A percentile compares a stretch with the other conserved stretches of the same genome.
phyloP scores from a whole-genome alignment of 2,888 invertebrate species.

The Drosophila setosimentum region DNA sequence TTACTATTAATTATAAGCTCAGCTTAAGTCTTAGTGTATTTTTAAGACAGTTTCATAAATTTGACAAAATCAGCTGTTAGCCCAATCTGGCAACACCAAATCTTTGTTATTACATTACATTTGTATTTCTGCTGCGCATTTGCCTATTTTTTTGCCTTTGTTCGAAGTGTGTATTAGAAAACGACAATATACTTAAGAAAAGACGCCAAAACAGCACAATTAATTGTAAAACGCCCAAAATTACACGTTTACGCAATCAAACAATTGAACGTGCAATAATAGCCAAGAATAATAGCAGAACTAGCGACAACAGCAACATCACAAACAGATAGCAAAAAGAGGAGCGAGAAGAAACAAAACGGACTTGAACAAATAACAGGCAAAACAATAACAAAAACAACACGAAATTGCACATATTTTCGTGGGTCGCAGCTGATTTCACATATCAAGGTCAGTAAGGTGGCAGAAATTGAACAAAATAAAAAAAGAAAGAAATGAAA shows the following conservation, averaged over 20 bases:
- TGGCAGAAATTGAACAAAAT: constrained; percentile 43
- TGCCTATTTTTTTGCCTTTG: constrained; percentile 70
- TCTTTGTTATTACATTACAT: constrained; percentile 79
- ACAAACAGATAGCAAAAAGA: constrained; percentile 23
- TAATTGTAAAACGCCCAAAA: constrained; percentile 52
- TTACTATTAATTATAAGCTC: background rate
- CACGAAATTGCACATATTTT: constrained; percentile 75
- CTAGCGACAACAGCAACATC: constrained; percentile 15
- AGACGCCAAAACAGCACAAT: constrained; percentile 44
- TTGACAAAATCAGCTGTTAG: constrained; percentile 60
- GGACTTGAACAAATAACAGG: constrained; percentile 62
- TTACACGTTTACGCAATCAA: constrained; percentile 54
- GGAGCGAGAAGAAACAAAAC: constrained; percentile 51
- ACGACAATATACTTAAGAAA: constrained; percentile 58
- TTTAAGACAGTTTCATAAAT: constrained; percentile 11
- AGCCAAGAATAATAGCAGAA: constrained; percentile 23
- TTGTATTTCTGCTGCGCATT: constrained; percentile 81
- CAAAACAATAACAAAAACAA: constrained; percentile 60
- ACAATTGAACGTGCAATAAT: constrained; percentile 29
- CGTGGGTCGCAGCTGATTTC: constrained; percentile 79
- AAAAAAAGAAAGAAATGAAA: constrained; percentile 21
- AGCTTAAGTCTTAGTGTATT: background rate
- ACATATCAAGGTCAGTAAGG: constrained; percentile 79
- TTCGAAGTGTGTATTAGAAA: constrained; percentile 68
- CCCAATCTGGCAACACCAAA: constrained; percentile 53